These are phyloP conservation scores for Acromyrmex echinatior DNA, from an alignment of 1,140 invertebrate species.

Conservation along the genomic window DNA sequence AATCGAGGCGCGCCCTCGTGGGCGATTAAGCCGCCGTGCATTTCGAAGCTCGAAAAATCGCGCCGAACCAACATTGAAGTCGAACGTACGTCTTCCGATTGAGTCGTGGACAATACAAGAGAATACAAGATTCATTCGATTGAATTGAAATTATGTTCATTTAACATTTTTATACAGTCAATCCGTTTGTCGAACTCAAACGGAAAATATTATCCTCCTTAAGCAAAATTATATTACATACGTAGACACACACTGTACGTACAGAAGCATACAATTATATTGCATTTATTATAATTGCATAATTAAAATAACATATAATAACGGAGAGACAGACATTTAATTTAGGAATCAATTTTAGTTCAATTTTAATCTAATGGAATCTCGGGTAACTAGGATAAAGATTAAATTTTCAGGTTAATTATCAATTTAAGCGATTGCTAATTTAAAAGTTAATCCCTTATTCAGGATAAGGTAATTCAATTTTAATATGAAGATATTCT, in stretches of 20 bases:
- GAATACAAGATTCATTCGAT: not conserved
- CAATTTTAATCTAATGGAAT: not conserved
- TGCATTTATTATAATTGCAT: not conserved
- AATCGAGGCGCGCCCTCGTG: slow-evolving; percentile 34
- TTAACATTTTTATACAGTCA: not conserved
- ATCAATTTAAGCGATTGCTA: slow-evolving; percentile 9
- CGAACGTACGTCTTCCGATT: not conserved
- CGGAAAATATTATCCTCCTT: not conserved
- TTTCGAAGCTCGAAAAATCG: slow-evolving; percentile 31
- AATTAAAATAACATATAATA: slow-evolving; percentile 12
- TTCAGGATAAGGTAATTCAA: slow-evolving; percentile 8
- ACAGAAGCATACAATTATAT: not conserved
- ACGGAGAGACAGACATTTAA: not conserved
- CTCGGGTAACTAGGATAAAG: not conserved
- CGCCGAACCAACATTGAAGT: not conserved
- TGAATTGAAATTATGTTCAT: not conserved
- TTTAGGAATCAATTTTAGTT: not conserved
- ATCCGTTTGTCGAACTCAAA: not conserved
- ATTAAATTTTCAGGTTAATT: slow-evolving; percentile 27
- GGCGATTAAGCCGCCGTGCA: slow-evolving; percentile 30
- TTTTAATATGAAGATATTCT: slow-evolving; percentile 11
- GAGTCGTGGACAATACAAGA: not conserved
- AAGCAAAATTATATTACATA: not conserved
- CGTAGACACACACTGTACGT: not conserved
- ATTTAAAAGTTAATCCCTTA: slow-evolving; percentile 15